These are phyloP conservation scores for Patella caerulea DNA, from an alignment of 2,888 invertebrate species.

Conservation along the genomic window DNA sequence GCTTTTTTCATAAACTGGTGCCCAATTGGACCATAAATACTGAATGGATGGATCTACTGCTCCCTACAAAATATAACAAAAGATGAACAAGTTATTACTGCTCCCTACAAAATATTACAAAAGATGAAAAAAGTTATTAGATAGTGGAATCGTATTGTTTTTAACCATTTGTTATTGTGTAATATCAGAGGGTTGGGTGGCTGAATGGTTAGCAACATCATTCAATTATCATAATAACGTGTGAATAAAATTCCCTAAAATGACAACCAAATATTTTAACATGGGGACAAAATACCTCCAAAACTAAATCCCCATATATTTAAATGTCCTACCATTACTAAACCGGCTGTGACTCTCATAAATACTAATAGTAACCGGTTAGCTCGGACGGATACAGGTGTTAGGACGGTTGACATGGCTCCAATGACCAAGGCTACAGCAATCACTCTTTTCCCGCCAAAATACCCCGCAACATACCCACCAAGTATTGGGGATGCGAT, in stretches of 20 bases:
- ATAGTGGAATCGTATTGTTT: too few species aligned
- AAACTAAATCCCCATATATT: too few species aligned
- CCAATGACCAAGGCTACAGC: constrained; percentile 86
- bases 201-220: too few species aligned
- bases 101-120: too few species aligned
- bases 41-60: constrained; percentile 67
- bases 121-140: too few species aligned
- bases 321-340: constrained; percentile 79
- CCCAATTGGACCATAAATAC: constrained; percentile 65
- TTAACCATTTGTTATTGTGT: too few species aligned
- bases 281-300: not conserved
- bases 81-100: too few species aligned
- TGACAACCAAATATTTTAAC: not conserved
- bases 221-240: constrained; percentile 1
- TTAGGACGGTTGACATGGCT: constrained; percentile 85
- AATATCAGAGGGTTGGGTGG: too few species aligned
- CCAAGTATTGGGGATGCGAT: constrained; percentile 59
- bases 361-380: constrained; percentile 80
- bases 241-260: not conserved
- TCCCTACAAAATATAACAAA: constrained; percentile 47
- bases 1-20: constrained; percentile 60
- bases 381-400: constrained; percentile 82
- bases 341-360: constrained; percentile 83
- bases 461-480: constrained; percentile 79
- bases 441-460: constrained; percentile 88